These are phyloP conservation scores for Pseudeuparius sepicola DNA, from an alignment of 2,888 invertebrate genomes.

Conservation along the genomic window DNA sequence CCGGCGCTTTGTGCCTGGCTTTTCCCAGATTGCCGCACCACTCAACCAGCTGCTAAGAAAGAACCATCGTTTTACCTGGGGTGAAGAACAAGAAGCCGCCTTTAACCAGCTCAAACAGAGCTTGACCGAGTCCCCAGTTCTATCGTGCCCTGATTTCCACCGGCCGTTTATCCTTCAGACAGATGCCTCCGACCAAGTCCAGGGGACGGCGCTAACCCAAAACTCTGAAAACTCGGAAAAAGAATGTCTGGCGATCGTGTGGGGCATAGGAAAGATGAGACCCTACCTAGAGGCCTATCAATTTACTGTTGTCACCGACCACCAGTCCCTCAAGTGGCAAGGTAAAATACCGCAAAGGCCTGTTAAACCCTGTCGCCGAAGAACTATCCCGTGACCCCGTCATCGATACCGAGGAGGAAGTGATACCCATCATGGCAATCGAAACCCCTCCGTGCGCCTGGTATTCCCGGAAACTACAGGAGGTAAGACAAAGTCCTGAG, in stretches of 20 bases:
- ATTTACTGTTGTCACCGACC: constrained; percentile 1
- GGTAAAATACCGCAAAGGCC: constrained; percentile 3
- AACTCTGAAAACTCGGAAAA: constrained; percentile 11
- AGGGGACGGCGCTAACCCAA: constrained; percentile 24
- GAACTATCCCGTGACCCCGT: neutral
- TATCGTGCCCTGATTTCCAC: constrained; percentile 18
- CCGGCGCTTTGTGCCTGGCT: constrained; percentile 20
- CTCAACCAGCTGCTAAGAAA: constrained; percentile 10
- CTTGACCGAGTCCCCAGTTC: constrained; percentile 6
- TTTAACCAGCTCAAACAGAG: constrained; percentile 6
- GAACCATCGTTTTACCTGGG: constrained; percentile 7
- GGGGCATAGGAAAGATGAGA: constrained; percentile 3
- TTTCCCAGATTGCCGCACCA: constrained; percentile 9
- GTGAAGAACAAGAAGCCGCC: neutral
- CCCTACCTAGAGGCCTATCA: constrained; percentile 4
- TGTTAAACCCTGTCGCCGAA: no score
- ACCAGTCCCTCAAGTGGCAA: neutral
- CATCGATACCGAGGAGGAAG: neutral
- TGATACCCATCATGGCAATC: neutral
- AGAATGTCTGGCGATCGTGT: neutral
- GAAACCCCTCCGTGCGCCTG: neutral
- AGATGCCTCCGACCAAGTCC: constrained; percentile 19
- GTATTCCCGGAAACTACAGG: neutral
- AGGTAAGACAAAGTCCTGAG: neutral
- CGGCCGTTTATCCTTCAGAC: constrained; percentile 21